Base-by-base conservation (phyloP, 2,888 invertebrate genomes). In the Microctonus aethiopoides region DNA sequence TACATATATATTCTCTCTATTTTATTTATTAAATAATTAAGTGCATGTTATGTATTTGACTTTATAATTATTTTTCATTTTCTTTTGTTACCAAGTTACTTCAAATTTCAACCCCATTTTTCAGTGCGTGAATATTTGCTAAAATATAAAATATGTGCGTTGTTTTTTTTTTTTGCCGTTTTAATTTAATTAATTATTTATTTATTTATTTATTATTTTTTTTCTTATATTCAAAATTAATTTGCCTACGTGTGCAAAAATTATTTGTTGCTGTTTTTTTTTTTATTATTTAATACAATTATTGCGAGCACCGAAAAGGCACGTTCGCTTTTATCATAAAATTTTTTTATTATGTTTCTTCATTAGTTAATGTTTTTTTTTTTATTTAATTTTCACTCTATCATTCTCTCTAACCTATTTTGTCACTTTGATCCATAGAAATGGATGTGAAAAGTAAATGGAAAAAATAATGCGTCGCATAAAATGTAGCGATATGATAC, bases 91-190 rank as follows among this genome's bases (percentile, higher is more conserved):
- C 13, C 41, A 1, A 36, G 20, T 36, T 4, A 22, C 9, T 32
- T 7, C 20, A 4, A 16, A 22, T 34, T 16, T 20, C 16, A 41
- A 61, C n/a, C n/a, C 62, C 24, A 59, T 41, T 62, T 36, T 41
- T 57, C 20, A 56, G 70, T 67, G 68, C 56, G 24, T 67, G 54
- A 65, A 67, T 46, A 1, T 62, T 68, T 67, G 65, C 72, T 72
- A 73, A 72, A 62, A 71, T 74, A 75, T 71, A 74, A 74, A 74
- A 74, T 61, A 51, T 71, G 72, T 74, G 73, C 72, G 70, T 68
- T 71, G 54, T 71, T 67, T 66, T 68, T 60, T 66, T 68, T 60
- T 41, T 57, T 39, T 34, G 10, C n/a, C 16, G 11, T 26, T 59
- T 57, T 24, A n/a, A 41, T 59, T 46, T n/a, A 36, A 57, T 36